Evolutionary conservation across 1,140 invertebrate species (phyloP).

Genomic region (Drosophila arawakana): DNA sequence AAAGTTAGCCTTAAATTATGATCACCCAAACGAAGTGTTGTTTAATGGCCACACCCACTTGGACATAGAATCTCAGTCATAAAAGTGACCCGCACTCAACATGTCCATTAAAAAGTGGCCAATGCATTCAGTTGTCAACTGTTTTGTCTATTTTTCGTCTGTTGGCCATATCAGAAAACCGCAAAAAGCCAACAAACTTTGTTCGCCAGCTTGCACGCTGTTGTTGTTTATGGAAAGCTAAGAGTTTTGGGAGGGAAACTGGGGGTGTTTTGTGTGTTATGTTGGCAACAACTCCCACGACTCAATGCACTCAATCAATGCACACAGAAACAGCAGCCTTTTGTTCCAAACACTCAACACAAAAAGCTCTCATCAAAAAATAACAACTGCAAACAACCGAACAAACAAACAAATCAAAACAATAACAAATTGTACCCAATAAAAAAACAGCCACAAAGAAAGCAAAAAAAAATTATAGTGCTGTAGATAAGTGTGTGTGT

Average conservation of each 20-base stretch:
- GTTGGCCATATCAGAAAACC: slow-evolving; percentile 70
- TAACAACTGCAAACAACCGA: slow-evolving; percentile 35
- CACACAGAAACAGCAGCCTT: slow-evolving; percentile 67
- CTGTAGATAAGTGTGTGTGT: slow-evolving; percentile 63
- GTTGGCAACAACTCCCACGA: slow-evolving; percentile 74
- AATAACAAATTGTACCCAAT: slow-evolving; percentile 20
- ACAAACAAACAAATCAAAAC: slow-evolving; percentile 24
- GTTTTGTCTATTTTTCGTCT: slow-evolving; percentile 52
- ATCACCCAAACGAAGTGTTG: background rate
- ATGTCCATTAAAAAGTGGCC: slow-evolving; percentile 63
- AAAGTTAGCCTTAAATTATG: background rate
- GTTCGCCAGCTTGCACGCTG: slow-evolving; percentile 24
- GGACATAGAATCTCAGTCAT: slow-evolving; percentile 5
- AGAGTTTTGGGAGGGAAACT: background rate
- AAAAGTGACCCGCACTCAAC: slow-evolving; percentile 23
- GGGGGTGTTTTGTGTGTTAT: background rate
- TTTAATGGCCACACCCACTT: slow-evolving; percentile 1
- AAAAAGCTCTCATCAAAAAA: slow-evolving; percentile 67
- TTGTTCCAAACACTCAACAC: slow-evolving; percentile 76
- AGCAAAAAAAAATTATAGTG: slow-evolving; percentile 59
- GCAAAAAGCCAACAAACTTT: slow-evolving; percentile 75
- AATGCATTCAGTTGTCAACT: slow-evolving; percentile 68
- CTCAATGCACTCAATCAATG: slow-evolving; percentile 82
- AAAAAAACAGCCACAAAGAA: slow-evolving; percentile 13
- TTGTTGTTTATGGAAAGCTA: slow-evolving; percentile 49